A percentile compares a stretch with the other conserved stretches of the same genome.
These are phyloP conservation scores for Zoanthus sansibaricus DNA, from an alignment of 92 coral and sea anemone species.

Conservation along the genomic window DNA sequence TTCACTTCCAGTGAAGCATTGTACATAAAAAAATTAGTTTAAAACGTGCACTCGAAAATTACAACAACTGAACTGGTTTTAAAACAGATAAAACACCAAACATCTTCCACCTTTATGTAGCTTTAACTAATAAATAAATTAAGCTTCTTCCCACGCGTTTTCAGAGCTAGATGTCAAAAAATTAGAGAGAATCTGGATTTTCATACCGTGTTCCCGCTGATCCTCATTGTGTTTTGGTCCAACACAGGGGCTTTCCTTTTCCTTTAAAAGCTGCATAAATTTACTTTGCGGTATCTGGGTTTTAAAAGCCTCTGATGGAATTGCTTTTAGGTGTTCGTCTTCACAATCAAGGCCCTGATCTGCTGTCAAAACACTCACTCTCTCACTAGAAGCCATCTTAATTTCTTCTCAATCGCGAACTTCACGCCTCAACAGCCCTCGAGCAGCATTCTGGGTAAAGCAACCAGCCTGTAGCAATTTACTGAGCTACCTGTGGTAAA, in stretches of 20 bases:
- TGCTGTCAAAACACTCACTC: constrained; percentile 29
- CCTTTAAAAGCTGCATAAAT: constrained; percentile 7
- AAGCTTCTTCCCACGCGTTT: not conserved
- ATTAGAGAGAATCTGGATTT: constrained; percentile 97
- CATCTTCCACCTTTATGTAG: not conserved
- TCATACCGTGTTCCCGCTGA: constrained; percentile 81
- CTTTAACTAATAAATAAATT: not conserved
- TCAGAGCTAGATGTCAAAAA: constrained; percentile 17
- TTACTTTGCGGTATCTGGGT: constrained; percentile 43
- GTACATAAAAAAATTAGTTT: no score
- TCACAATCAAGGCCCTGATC: constrained; percentile 62
- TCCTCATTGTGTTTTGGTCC: constrained; percentile 46
- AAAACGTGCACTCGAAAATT: no score
- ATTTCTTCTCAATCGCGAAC: constrained; percentile 78
- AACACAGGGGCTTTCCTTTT: not conserved
- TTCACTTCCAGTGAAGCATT: no score
- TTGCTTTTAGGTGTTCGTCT: constrained; percentile 55
- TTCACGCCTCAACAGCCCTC: constrained; percentile 41
- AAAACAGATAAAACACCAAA: no score
- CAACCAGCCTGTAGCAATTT: no score
- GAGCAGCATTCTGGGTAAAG: constrained; percentile 58
- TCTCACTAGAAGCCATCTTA: constrained; percentile 79
- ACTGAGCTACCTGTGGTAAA: no score
- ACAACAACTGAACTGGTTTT: no score
- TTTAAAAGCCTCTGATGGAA: constrained; percentile 40